phyloP scores from a whole-genome alignment of 2,113 vertebrate genomes.

The Myotis yumanensis region DNA sequence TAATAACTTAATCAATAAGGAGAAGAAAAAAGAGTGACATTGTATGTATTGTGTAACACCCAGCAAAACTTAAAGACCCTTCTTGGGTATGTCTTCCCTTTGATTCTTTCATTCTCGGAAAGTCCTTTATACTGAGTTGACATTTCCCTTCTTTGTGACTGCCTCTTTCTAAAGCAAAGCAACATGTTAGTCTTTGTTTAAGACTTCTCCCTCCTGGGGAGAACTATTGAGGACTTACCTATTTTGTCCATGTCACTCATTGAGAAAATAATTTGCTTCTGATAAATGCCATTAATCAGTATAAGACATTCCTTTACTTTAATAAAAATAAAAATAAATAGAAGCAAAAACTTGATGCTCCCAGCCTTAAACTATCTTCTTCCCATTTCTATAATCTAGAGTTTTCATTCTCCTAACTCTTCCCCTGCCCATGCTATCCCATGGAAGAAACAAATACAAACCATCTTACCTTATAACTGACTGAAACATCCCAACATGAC shows the following conservation, averaged over 20 bases:
- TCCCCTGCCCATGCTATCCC: neutral
- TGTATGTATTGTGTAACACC: neutral
- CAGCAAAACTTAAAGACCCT: neutral
- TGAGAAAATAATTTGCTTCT: neutral
- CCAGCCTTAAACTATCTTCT: neutral
- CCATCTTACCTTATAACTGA: neutral
- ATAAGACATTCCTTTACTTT: neutral
- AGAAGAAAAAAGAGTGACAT: neutral
- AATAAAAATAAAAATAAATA: neutral
- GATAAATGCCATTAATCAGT: neutral
- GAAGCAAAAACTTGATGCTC: neutral
- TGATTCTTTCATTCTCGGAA: neutral
- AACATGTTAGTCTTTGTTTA: neutral
- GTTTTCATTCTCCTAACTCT: neutral
- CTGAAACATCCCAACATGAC: neutral
- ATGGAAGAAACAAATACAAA: neutral
- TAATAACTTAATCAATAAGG: no score
- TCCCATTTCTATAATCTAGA: neutral
- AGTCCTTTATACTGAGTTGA: neutral
- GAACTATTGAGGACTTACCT: neutral
- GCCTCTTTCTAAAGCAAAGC: neutral
- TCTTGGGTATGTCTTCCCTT: neutral
- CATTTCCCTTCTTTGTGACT: neutral
- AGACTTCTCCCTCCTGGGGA: neutral
- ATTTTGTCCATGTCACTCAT: neutral